A percentile compares a stretch with the other conserved stretches of the same genome.
phyloP scores from a whole-genome alignment of 1,140 invertebrate species.

The Heliconius congener region DNA sequence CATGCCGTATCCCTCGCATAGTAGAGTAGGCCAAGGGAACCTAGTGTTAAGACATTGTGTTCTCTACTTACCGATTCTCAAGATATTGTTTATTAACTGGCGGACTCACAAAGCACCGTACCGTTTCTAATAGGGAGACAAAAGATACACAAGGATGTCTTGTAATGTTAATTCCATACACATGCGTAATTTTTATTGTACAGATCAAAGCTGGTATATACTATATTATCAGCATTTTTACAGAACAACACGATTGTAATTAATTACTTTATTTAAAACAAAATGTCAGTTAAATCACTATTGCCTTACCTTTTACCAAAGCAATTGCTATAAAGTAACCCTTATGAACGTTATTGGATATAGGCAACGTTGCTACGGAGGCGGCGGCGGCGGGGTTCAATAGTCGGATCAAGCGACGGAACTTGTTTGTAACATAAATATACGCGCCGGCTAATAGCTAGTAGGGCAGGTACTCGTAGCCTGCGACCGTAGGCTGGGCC shows the following conservation, averaged over 20 bases:
- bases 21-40: too few relatives aligned
- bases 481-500: background rate
- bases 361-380: background rate
- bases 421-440: background rate
- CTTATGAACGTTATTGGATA: background rate
- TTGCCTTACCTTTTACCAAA: background rate
- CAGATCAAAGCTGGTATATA: background rate
- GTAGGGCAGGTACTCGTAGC: background rate
- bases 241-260: background rate
- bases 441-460: background rate
- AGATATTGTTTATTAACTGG: too few relatives aligned
- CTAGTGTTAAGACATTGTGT: too few relatives aligned
- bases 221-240: background rate
- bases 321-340: background rate
- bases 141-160: too few relatives aligned
- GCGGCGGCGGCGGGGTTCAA: slow-evolving; percentile 8
- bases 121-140: too few relatives aligned
- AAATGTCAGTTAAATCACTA: background rate
- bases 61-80: too few relatives aligned
- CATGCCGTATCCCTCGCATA: too few relatives aligned
- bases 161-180: too few relatives aligned
- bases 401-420: slow-evolving; percentile 23
- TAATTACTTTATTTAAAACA: background rate
- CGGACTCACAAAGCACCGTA: too few relatives aligned
- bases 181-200: too few relatives aligned